Conservation (phyloP, 2,888 invertebrate genomes). For the Lordiphosa fenestrarum region DNA sequence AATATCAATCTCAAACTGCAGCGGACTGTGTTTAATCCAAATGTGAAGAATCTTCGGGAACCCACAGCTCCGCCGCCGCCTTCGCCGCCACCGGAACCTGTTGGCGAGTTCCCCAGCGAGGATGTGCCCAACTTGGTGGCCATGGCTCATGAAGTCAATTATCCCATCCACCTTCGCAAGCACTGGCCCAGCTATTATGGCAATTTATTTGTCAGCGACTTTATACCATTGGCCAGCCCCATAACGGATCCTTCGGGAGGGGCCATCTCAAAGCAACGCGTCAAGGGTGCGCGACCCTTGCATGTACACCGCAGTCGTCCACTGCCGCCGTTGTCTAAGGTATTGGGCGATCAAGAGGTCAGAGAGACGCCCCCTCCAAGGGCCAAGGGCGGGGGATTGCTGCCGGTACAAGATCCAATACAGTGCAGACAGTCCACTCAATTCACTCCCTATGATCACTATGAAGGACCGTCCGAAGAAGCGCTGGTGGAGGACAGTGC, state of each 20-base stretch:
- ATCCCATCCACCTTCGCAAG: constrained; percentile 20
- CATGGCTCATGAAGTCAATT: constrained; percentile 34
- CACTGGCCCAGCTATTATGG: constrained; percentile 15
- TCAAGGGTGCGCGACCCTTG: background rate
- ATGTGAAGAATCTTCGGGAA: background rate
- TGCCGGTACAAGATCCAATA: background rate
- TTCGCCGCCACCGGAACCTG: constrained; percentile 10
- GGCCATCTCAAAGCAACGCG: constrained; percentile 47
- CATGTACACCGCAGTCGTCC: constrained; percentile 33
- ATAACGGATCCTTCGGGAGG: constrained; percentile 48
- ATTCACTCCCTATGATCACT: constrained; percentile 50
- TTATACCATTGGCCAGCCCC: constrained; percentile 43
- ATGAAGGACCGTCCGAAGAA: constrained; percentile 62
- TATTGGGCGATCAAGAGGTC: constrained; percentile 17
- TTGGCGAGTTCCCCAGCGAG: constrained; percentile 25
- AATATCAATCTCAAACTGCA: constrained; percentile 11
- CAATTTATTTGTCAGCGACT: constrained; percentile 39
- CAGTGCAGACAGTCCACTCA: constrained; percentile 24
- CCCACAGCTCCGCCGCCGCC: constrained; percentile 7
- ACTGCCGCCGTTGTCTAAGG: constrained; percentile 45
- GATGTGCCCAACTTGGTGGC: constrained; percentile 38
- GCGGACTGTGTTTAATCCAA: constrained; percentile 1
- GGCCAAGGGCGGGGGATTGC: constrained; percentile 43
- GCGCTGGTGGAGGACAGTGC: constrained; percentile 44
- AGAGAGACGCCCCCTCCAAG: constrained; percentile 13